Percentiles rank a stretch among this genome's conserved stretches.
phyloP scores from a whole-genome alignment of 1,140 invertebrate species.

The Neuroterus valhalla region DNA sequence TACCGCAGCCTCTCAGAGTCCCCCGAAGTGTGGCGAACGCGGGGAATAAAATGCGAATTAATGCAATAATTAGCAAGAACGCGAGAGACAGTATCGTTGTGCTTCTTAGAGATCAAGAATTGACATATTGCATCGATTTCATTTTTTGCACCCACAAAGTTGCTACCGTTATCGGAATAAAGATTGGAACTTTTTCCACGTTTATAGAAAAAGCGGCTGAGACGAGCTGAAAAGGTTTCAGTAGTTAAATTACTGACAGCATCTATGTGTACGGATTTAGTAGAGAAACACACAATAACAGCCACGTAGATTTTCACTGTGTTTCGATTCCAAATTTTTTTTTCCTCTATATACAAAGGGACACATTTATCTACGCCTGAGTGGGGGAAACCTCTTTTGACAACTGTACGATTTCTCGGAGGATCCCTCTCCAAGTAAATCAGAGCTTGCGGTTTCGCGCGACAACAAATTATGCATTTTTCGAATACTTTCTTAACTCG shows the following conservation, averaged over 20 bases:
- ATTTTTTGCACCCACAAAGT: conserved; percentile 3
- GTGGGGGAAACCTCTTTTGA: not conserved
- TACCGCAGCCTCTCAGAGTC: no score
- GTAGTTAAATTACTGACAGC: no score
- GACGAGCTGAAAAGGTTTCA: no score
- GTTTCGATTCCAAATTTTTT: conserved; percentile 33
- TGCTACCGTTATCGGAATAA: conserved; percentile 1
- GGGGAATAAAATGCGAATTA: not conserved
- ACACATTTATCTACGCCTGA: conserved; percentile 20
- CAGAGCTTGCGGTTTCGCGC: no score
- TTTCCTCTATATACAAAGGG: conserved; percentile 50
- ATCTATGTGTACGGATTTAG: no score
- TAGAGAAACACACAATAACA: conserved; percentile 37
- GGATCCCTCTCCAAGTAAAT: no score
- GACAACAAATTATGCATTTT: conserved; percentile 5
- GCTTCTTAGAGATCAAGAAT: not conserved
- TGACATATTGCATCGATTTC: not conserved
- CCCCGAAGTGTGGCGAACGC: not conserved
- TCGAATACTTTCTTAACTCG: conserved; percentile 16
- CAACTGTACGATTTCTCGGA: no score
- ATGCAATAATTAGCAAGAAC: not conserved
- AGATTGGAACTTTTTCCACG: no score
- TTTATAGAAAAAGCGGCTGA: no score
- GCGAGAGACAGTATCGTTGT: not conserved
- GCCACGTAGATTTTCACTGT: conserved; percentile 41